Conservation (phyloP, 2,797 vertebrate species). For the Halcyon chelicuti region DNA sequence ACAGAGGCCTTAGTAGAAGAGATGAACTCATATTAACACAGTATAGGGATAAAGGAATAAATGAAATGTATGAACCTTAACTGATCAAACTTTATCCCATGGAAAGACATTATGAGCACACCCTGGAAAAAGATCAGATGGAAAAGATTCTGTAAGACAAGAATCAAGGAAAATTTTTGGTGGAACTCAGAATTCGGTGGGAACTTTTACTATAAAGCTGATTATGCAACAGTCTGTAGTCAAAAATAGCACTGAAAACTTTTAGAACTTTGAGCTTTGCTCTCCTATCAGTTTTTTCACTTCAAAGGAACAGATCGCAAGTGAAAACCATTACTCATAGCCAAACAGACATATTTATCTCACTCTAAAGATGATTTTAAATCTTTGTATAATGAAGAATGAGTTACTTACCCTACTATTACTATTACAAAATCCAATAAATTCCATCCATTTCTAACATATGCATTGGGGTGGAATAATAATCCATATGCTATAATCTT, state of each 20-base stretch:
- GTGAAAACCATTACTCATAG: not conserved
- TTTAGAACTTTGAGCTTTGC: not conserved
- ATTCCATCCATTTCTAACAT: constrained; percentile 98
- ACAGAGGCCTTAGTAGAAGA: not conserved
- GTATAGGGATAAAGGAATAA: not conserved
- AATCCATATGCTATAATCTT: constrained; percentile 99
- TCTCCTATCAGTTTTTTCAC: not conserved
- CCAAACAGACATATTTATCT: not conserved
- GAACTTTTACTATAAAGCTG: not conserved
- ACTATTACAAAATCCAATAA: constrained; percentile 99
- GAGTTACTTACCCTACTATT: constrained; percentile 92
- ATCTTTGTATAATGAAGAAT: not conserved
- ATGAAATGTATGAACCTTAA: not conserved
- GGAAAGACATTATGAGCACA: not conserved
- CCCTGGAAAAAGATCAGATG: not conserved
- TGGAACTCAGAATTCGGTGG: not conserved
- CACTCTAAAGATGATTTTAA: not conserved
- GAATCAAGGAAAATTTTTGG: not conserved
- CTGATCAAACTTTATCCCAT: not conserved
- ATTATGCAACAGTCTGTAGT: not conserved
- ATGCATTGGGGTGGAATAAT: constrained; percentile 96
- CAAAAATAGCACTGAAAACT: not conserved
- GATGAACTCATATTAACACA: not conserved
- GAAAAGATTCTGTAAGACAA: not conserved
- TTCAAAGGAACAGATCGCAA: not conserved